These are phyloP conservation scores for Nephrotoma guestfalica DNA, from an alignment of 2,888 invertebrate genomes.

Conservation along the genomic window DNA sequence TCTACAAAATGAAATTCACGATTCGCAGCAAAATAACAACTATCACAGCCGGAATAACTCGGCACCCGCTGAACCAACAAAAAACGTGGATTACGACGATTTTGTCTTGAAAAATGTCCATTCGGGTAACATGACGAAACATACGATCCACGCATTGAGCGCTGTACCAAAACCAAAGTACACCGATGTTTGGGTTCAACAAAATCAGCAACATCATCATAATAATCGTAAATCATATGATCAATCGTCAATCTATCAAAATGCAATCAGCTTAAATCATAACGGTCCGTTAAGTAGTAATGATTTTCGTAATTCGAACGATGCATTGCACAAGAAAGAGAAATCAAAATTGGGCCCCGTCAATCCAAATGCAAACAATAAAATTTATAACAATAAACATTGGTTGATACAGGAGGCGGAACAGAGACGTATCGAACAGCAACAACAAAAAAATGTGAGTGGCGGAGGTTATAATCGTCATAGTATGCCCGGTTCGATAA, in stretches of 20 bases:
- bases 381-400: conserved; percentile 65
- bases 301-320: background rate
- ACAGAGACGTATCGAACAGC: conserved; percentile 59
- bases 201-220: background rate
- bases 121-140: conserved; percentile 44
- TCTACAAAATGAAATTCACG: background rate
- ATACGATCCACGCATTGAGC: conserved; percentile 52
- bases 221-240: background rate
- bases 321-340: background rate
- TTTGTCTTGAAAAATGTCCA: background rate
- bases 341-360: conserved; percentile 11
- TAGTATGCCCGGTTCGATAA: background rate
- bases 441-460: conserved; percentile 19
- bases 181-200: conserved; percentile 36
- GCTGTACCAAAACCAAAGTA: conserved; percentile 65
- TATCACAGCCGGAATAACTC: conserved; percentile 20
- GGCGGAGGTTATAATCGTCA: conserved; percentile 9
- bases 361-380: conserved; percentile 43
- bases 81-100: background rate
- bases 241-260: background rate
- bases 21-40: background rate
- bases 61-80: conserved; percentile 15
- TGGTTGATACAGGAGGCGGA: conserved; percentile 93
- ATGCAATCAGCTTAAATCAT: background rate
- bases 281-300: background rate